Evolutionary conservation across 2,797 vertebrate species (phyloP).

Genomic region (Cirrhinus molitorella): DNA sequence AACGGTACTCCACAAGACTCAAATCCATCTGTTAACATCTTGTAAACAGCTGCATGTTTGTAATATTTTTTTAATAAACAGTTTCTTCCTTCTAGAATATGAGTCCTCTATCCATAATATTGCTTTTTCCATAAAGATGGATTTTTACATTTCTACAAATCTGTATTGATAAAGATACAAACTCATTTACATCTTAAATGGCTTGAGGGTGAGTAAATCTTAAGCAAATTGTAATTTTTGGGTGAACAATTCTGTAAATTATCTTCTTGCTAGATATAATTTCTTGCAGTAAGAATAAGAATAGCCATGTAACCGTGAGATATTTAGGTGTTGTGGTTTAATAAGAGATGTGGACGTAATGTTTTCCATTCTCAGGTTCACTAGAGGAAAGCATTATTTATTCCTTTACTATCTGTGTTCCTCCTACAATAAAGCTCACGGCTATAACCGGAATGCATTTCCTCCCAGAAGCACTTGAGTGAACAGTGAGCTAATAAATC

Average conservation of each 20-base stretch:
- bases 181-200: background rate
- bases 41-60: too few species aligned
- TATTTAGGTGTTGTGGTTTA: background rate
- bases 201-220: background rate
- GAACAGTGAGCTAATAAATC: conserved; percentile 27
- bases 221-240: background rate
- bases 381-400: conserved; percentile 11
- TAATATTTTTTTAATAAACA: background rate
- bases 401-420: conserved; percentile 12
- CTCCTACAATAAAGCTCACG: conserved; percentile 23
- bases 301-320: background rate
- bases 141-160: background rate
- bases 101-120: background rate
- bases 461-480: conserved; percentile 6
- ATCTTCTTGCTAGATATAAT: background rate
- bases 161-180: background rate
- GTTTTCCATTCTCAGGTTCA: conserved; percentile 8
- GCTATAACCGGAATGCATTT: conserved; percentile 33
- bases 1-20: too few species aligned
- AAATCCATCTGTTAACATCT: too few species aligned
- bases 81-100: background rate
- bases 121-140: background rate
- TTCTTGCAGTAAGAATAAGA: background rate
- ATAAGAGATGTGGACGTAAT: background rate
- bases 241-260: background rate